Percentiles rank a stretch among this genome's conserved stretches.
phyloP scores from a whole-genome alignment of 2,797 vertebrate genomes.

The Sciaenops ocellatus region DNA sequence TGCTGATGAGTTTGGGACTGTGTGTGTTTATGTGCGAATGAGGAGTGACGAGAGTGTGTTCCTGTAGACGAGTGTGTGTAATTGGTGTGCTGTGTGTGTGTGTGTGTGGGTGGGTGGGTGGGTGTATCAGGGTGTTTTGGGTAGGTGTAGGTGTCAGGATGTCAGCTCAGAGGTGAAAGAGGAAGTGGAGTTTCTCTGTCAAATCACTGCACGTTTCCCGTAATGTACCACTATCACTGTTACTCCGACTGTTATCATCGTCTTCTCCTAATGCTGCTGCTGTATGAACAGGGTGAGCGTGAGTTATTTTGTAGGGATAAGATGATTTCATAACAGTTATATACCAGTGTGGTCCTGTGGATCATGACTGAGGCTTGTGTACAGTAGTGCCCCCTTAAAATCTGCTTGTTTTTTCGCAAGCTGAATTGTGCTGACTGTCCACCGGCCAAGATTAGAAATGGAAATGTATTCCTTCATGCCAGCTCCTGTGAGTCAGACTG shows the following conservation, averaged over 20 bases:
- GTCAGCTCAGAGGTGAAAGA: constrained; percentile 53
- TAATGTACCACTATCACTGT: neutral
- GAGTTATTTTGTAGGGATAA: no score
- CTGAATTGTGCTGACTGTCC: constrained; percentile 54
- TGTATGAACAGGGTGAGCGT: neutral
- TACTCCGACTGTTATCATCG: constrained; percentile 8
- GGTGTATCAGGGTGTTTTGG: constrained; percentile 28
- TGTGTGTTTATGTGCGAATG: constrained; percentile 40
- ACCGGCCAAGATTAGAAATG: constrained; percentile 57
- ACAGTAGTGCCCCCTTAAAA: constrained; percentile 16
- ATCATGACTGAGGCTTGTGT: constrained; percentile 6
- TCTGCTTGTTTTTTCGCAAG: constrained; percentile 44
- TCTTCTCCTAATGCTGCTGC: neutral
- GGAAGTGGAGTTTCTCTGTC: constrained; percentile 52
- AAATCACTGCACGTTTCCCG: constrained; percentile 23
- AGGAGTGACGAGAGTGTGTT: constrained; percentile 42
- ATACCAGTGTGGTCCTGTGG: neutral
- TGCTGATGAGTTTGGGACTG: constrained; percentile 70
- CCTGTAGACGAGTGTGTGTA: neutral
- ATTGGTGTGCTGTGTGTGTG: neutral
- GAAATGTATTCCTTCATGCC: constrained; percentile 55
- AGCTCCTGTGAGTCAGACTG: constrained; percentile 47
- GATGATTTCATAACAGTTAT: no score
- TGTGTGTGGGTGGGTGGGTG: constrained; percentile 10
- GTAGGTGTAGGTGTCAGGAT: constrained; percentile 43